A percentile compares a stretch with the other conserved stretches of the same genome.
phyloP scores from a whole-genome alignment of 2,797 vertebrate species.

The Gambelia wislizenii region DNA sequence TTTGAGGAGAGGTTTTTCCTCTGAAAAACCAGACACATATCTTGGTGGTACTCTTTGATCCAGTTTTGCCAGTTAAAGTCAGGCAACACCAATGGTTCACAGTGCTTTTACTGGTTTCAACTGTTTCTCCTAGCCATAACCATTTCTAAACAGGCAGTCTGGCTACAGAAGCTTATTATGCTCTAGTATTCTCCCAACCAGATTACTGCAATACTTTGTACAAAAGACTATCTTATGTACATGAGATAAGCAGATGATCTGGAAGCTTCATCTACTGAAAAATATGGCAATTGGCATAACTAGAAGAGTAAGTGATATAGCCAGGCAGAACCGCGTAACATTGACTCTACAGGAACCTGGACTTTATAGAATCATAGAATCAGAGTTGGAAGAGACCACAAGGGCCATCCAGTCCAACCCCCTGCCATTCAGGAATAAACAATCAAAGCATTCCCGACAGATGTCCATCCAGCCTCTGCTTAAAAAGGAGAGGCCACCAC shows the following conservation, averaged over 20 bases:
- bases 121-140: neutral
- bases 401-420: too few species aligned
- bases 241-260: too few species aligned
- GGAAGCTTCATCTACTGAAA: too few species aligned
- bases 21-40: neutral
- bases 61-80: neutral
- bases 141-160: neutral
- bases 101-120: neutral
- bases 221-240: neutral
- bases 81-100: neutral
- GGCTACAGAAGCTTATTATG: neutral
- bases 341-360: neutral
- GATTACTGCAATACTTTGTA: neutral
- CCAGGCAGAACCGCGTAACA: neutral
- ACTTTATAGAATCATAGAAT: too few species aligned
- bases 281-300: neutral
- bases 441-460: too few species aligned
- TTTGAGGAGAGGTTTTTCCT: neutral
- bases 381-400: too few species aligned
- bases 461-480: too few species aligned
- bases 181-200: too few species aligned
- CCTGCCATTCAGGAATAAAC: too few species aligned
- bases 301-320: neutral
- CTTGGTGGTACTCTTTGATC: neutral
- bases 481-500: too few species aligned